Base-by-base conservation (phyloP, 2,888 invertebrate genomes). In the Lamproptera curius region DNA sequence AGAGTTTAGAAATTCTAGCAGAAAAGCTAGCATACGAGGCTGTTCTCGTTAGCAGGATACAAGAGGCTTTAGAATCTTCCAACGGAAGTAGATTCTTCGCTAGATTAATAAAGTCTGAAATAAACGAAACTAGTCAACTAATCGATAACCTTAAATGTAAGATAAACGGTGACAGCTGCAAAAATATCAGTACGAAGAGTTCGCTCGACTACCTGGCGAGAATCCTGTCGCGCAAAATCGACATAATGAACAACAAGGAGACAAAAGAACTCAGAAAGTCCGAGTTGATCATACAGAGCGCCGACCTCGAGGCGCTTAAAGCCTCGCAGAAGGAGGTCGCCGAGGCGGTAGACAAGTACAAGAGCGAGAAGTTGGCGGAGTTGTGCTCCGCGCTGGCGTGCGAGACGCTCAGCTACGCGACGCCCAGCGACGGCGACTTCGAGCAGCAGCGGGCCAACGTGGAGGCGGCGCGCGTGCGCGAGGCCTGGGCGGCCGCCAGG, bases 1-100 rank as follows among this genome's bases (percentile, higher is more conserved):
- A 91, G 55, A 92, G 91, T 65, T 77, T 93, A 54, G 92, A 93
- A 63, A 86, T 95, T 45, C 78, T 94, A 46, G 94, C 95, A 1
- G 95, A 95, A 73, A 92, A 94, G 65, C 87, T 95, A 14, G 94
- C 95, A 0, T 95, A 92, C 70, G 95, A 95, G 78, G 92, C 93
- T 49, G 91, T 94, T 16, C 88, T 93, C 49, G 90, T 93, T 50
- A 89, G 91, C 53, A 88, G 92, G 62, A 90, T 93, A 55, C 91
- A 92, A 58, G 92, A 93, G 70, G 92, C 93, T 40, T 83, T 93
- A 42, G 85, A 88, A 48, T 87, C 90, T 33, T 88, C 89, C 15
- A 88, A 90, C 59, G 89, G 89, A 53, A 88, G 89, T 57, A 78
- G 88, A 56, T 81, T 90, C 56, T 90, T 91, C 61, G 90, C 91